Evolutionary conservation across 2,888 invertebrate genomes (phyloP).

Genomic region (Lordiphosa fenestrarum): DNA sequence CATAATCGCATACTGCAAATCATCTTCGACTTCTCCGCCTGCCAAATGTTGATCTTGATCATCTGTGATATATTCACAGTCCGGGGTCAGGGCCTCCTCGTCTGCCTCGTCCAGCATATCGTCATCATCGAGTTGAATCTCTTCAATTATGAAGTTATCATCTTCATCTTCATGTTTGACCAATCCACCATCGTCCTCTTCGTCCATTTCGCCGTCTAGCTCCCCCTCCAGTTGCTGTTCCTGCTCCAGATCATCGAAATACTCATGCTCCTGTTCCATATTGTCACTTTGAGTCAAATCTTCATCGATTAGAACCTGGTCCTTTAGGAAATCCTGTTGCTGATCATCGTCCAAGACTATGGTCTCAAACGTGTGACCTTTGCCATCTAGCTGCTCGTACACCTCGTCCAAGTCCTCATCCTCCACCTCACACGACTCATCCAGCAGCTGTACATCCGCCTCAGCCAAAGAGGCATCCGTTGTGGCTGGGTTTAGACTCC

Average conservation of each 20-base stretch:
- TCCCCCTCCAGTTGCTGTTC: conserved; percentile 39
- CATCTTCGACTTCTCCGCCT: conserved; percentile 65
- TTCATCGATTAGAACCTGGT: conserved; percentile 77
- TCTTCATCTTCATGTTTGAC: conserved; percentile 66
- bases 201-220: conserved; percentile 57
- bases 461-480: conserved; percentile 57
- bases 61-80: conserved; percentile 63
- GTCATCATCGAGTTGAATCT: conserved; percentile 76
- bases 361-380: conserved; percentile 71
- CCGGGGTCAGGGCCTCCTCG: conserved; percentile 48
- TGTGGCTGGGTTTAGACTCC: conserved; percentile 36
- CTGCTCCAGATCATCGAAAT: conserved; percentile 73
- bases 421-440: conserved; percentile 65
- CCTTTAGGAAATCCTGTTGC: conserved; percentile 62
- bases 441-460: conserved; percentile 71
- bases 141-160: conserved; percentile 75
- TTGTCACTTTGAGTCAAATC: conserved; percentile 67
- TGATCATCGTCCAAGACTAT: conserved; percentile 77
- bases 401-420: conserved; percentile 71
- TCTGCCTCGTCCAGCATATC: conserved; percentile 71
- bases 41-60: conserved; percentile 52
- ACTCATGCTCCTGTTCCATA: conserved; percentile 70
- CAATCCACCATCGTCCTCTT: conserved; percentile 52
- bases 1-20: conserved; percentile 74
- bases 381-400: conserved; percentile 62